A percentile compares a stretch with the other conserved stretches of the same genome.
Conservation (phyloP, 2,888 invertebrate species). For the Caenorhabditis japonica region DNA sequence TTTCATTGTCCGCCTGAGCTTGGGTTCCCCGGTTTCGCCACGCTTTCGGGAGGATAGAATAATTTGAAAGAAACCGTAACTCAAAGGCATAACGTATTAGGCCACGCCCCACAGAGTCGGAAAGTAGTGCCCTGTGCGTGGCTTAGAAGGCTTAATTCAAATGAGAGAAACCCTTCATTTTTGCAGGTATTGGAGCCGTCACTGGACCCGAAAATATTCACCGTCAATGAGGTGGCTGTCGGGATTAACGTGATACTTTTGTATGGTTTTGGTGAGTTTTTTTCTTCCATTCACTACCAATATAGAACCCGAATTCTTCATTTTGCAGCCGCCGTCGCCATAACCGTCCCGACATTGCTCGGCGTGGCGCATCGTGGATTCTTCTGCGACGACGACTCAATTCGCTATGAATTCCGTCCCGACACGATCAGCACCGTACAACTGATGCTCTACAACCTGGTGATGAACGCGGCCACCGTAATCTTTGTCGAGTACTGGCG, state of each 20-base stretch:
- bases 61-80: neutral
- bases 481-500: conserved; percentile 58
- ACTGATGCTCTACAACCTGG: conserved; percentile 50
- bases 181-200: conserved; percentile 57
- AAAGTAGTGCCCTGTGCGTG: too few relatives aligned
- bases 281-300: too few relatives aligned
- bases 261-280: conserved; percentile 62
- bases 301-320: too few relatives aligned
- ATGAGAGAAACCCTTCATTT: neutral
- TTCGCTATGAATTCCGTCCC: conserved; percentile 54
- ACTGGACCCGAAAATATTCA: conserved; percentile 45
- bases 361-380: conserved; percentile 62
- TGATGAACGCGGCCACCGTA: conserved; percentile 51
- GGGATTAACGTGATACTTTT: conserved; percentile 55
- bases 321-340: conserved; percentile 54
- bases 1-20: too few relatives aligned
- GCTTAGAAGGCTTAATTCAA: too few relatives aligned
- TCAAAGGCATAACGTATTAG: too few relatives aligned
- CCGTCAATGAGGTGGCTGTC: conserved; percentile 51
- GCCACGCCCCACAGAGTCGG: too few relatives aligned
- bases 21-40: too few relatives aligned
- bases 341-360: conserved; percentile 51
- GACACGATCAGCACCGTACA: conserved; percentile 50
- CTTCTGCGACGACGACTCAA: conserved; percentile 66
- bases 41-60: neutral